Conservation (phyloP, 2,888 invertebrate genomes). For the Hyppa rectilinea region DNA sequence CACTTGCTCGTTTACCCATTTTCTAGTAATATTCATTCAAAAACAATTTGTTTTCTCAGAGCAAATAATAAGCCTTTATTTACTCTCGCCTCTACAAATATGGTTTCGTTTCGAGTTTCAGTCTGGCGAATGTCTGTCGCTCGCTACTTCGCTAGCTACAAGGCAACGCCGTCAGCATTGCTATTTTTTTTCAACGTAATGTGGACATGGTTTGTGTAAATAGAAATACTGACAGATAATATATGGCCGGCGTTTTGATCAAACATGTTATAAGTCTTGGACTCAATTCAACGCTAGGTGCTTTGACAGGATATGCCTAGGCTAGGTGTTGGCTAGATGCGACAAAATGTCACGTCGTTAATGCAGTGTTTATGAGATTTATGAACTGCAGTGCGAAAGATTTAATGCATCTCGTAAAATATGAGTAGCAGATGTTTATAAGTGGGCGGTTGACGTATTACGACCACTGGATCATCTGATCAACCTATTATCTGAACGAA, state of each 20-base stretch:
- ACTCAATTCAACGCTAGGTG: background rate
- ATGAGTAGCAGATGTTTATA: slow-evolving; percentile 34
- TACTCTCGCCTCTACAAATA: slow-evolving; percentile 47
- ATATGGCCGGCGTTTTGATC: slow-evolving; percentile 25
- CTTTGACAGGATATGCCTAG: slow-evolving; percentile 1
- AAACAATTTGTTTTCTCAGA: slow-evolving; percentile 21
- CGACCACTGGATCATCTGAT: slow-evolving; percentile 15
- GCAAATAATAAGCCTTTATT: slow-evolving; percentile 47
- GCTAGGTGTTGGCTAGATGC: slow-evolving; percentile 31
- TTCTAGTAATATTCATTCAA: slow-evolving; percentile 4
- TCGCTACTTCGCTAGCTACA: slow-evolving; percentile 44
- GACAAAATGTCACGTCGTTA: slow-evolving; percentile 19
- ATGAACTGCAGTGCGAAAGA: slow-evolving; percentile 25
- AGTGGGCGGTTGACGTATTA: slow-evolving; percentile 32
- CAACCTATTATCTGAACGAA: slow-evolving; percentile 4
- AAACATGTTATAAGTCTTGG: slow-evolving; percentile 11
- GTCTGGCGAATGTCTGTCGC: slow-evolving; percentile 58
- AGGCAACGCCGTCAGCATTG: slow-evolving; percentile 21
- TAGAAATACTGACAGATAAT: slow-evolving; percentile 37
- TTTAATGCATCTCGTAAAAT: slow-evolving; percentile 40
- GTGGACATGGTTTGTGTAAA: slow-evolving; percentile 47
- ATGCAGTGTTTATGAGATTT: slow-evolving; percentile 23
- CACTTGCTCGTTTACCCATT: background rate
- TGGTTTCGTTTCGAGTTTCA: slow-evolving; percentile 49
- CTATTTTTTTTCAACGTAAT: slow-evolving; percentile 48